Evolutionary conservation across 1,140 invertebrate genomes (phyloP).

Genomic region (Ceratina japonica): DNA sequence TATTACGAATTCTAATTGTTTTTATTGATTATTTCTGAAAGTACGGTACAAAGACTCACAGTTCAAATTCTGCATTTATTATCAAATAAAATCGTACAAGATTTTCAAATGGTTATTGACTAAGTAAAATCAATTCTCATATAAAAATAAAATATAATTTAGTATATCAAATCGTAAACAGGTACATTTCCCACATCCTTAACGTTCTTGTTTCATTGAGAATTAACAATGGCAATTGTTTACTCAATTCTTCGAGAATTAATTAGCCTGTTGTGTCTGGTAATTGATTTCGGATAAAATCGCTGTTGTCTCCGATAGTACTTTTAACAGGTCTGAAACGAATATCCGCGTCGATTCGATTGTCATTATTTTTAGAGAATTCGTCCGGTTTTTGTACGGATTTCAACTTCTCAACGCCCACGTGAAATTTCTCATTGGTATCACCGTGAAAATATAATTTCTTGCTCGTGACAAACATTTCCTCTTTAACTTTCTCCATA

Average conservation of each 20-base stretch:
- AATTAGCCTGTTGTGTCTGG: constrained; percentile 47
- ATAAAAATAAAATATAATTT: too few relatives aligned
- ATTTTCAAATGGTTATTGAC: background rate
- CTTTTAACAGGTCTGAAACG: constrained; percentile 19
- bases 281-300: background rate
- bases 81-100: constrained; percentile 1
- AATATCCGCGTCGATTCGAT: background rate
- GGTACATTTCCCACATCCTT: background rate
- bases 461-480: background rate
- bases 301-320: background rate
- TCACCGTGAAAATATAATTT: background rate
- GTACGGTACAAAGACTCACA: constrained; percentile 7
- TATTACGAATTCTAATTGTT: background rate
- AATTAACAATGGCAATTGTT: background rate
- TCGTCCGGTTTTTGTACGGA: background rate
- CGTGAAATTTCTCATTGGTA: background rate
- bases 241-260: background rate
- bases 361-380: background rate
- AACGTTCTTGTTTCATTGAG: background rate
- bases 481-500: constrained; percentile 14
- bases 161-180: too few relatives aligned
- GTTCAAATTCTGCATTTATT: background rate
- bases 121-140: background rate
- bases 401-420: constrained; percentile 1
- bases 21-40: constrained; percentile 4